phyloP scores from a whole-genome alignment of 2,888 invertebrate species.

The Mylabris sibirica region DNA sequence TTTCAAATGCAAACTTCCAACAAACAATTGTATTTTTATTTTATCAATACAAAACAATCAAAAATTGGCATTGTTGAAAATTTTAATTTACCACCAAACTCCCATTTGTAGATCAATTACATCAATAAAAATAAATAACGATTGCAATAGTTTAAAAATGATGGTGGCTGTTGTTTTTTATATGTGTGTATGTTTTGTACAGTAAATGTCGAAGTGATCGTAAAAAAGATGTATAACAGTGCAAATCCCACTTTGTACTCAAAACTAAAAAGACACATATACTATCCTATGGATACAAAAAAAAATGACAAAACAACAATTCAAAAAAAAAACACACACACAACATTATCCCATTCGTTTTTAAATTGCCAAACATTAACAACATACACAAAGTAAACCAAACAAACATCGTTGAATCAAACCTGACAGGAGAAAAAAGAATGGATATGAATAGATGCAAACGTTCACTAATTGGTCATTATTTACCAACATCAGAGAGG shows the following conservation, averaged over 20 bases:
- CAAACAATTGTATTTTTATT: not conserved
- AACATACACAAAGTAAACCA: slow-evolving; percentile 16
- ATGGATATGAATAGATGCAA: slow-evolving; percentile 7
- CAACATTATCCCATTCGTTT: slow-evolving; percentile 33
- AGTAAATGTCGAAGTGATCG: slow-evolving; percentile 9
- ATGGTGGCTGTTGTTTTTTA: not conserved
- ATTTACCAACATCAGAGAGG: slow-evolving; percentile 12
- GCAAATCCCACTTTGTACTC: slow-evolving; percentile 13
- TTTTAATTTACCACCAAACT: not conserved
- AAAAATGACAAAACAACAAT: slow-evolving; percentile 38
- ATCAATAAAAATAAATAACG: slow-evolving; percentile 7
- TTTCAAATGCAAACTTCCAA: not conserved
- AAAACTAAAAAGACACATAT: slow-evolving; percentile 9
- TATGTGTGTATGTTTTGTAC: slow-evolving; percentile 3
- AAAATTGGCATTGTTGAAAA: not conserved
- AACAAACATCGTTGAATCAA: slow-evolving; percentile 9
- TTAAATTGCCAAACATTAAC: slow-evolving; percentile 20
- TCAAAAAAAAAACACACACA: slow-evolving; percentile 41
- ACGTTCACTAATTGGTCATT: slow-evolving; percentile 16
- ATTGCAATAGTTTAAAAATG: slow-evolving; percentile 11
- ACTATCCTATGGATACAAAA: slow-evolving; percentile 20
- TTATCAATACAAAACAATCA: not conserved
- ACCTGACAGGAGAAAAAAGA: not conserved
- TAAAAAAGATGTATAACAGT: slow-evolving; percentile 22
- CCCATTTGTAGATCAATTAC: slow-evolving; percentile 6